Percentiles rank a stretch among this genome's conserved stretches.
These are phyloP conservation scores for Zygogramma bicolorata DNA, from an alignment of 2,888 invertebrate species.

Conservation along the genomic window DNA sequence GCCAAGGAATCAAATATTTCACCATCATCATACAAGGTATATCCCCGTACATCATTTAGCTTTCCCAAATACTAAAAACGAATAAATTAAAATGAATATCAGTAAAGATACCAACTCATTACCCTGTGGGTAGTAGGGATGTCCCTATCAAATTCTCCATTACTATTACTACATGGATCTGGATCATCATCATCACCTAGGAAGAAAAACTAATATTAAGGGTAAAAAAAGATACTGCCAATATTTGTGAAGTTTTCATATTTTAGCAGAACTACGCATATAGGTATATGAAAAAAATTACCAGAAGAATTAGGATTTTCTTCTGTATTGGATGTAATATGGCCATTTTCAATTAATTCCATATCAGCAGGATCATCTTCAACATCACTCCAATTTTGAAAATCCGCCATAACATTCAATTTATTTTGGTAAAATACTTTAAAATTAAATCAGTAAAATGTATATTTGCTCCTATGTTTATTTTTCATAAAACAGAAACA, in stretches of 20 bases:
- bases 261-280: neutral
- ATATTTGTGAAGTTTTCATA: no score
- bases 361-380: constrained; percentile 49
- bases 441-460: no score
- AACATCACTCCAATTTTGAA: constrained; percentile 45
- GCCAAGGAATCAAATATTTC: constrained; percentile 59
- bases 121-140: constrained; percentile 64
- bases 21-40: constrained; percentile 64
- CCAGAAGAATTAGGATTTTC: constrained; percentile 46
- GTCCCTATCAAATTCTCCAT: constrained; percentile 62
- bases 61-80: constrained; percentile 62
- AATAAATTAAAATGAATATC: constrained; percentile 6
- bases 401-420: constrained; percentile 44
- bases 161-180: constrained; percentile 42
- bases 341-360: constrained; percentile 54
- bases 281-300: constrained; percentile 20
- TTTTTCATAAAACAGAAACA: no score
- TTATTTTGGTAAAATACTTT: neutral
- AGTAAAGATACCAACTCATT: constrained; percentile 26
- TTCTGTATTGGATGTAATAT: constrained; percentile 49
- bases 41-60: constrained; percentile 62
- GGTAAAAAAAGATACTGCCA: no score
- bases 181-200: constrained; percentile 50
- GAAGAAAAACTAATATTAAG: neutral
- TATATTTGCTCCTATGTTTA: no score